phyloP scores from a whole-genome alignment of 1,140 invertebrate genomes.

The Archegozetes longisetosus region DNA sequence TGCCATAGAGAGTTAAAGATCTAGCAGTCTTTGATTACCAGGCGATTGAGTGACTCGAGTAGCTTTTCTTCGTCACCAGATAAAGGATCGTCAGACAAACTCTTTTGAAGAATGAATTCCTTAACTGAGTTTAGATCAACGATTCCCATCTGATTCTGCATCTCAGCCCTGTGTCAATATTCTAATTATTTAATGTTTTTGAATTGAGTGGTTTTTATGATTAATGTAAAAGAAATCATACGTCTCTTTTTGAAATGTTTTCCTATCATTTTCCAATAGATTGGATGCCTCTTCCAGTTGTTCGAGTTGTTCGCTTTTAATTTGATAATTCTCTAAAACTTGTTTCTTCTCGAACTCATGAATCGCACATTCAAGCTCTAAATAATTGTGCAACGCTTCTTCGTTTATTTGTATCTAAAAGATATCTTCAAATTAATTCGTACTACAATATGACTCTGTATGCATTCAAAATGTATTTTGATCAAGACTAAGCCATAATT shows the following conservation, averaged over 20 bases:
- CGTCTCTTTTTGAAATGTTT: slow-evolving; percentile 14
- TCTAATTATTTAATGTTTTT: background rate
- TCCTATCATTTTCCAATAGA: slow-evolving; percentile 11
- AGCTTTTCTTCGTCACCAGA: slow-evolving; percentile 35
- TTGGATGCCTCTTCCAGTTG: slow-evolving; percentile 18
- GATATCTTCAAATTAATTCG: too few relatives aligned
- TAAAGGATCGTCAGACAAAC: slow-evolving; percentile 27
- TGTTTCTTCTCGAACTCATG: slow-evolving; percentile 18
- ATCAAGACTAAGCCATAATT: too few relatives aligned
- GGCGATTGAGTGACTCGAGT: slow-evolving; percentile 32
- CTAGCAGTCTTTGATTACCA: slow-evolving; percentile 26
- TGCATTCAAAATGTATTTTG: too few relatives aligned
- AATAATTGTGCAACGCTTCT: slow-evolving; percentile 17
- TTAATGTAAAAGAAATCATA: slow-evolving; percentile 6
- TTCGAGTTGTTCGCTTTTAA: slow-evolving; percentile 20
- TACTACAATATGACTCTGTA: too few relatives aligned
- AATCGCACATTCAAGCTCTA: slow-evolving; percentile 19
- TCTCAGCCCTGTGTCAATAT: background rate
- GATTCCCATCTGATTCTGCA: slow-evolving; percentile 2
- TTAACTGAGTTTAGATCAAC: slow-evolving; percentile 22
- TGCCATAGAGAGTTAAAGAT: too few relatives aligned
- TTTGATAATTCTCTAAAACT: slow-evolving; percentile 18
- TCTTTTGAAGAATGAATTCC: slow-evolving; percentile 29
- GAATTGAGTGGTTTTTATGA: background rate
- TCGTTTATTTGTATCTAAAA: background rate